A percentile compares a stretch with the other conserved stretches of the same genome.
Evolutionary conservation across 2,113 vertebrate species (phyloP).

Genomic region (Phodopus roborovskii): DNA sequence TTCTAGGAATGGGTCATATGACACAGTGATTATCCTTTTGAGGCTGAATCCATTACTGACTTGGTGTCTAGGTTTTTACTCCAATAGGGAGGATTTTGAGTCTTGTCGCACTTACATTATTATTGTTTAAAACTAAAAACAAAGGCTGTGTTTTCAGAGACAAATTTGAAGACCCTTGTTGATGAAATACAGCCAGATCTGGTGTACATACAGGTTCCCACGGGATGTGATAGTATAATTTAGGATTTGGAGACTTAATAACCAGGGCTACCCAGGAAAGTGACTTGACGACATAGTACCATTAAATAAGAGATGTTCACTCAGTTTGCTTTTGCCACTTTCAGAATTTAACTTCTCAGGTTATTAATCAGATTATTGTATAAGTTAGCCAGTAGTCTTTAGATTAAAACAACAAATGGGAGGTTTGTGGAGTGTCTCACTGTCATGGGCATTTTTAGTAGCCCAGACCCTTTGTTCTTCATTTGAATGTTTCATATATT

Average conservation of each 20-base stretch:
- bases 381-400: constrained; percentile 80
- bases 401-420: constrained; percentile 73
- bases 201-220: constrained; percentile 77
- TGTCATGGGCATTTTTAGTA: constrained; percentile 80
- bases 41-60: constrained; percentile 73
- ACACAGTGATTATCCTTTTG: constrained; percentile 81
- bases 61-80: constrained; percentile 72
- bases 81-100: constrained; percentile 75
- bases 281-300: constrained; percentile 80
- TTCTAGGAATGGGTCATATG: constrained; percentile 81
- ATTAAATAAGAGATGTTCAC: constrained; percentile 64
- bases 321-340: constrained; percentile 78
- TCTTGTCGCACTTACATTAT: constrained; percentile 80
- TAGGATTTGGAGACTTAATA: constrained; percentile 80
- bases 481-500: constrained; percentile 78
- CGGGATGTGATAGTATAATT: constrained; percentile 72
- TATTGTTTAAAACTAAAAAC: constrained; percentile 81
- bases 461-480: constrained; percentile 78
- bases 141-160: constrained; percentile 79
- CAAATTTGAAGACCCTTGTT: constrained; percentile 81
- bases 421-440: constrained; percentile 80
- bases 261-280: constrained; percentile 80
- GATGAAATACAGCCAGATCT: constrained; percentile 78
- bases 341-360: constrained; percentile 84
- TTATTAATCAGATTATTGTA: constrained; percentile 81